Base-by-base conservation (phyloP, 2,113 vertebrate genomes). In the Naja naja region DNA sequence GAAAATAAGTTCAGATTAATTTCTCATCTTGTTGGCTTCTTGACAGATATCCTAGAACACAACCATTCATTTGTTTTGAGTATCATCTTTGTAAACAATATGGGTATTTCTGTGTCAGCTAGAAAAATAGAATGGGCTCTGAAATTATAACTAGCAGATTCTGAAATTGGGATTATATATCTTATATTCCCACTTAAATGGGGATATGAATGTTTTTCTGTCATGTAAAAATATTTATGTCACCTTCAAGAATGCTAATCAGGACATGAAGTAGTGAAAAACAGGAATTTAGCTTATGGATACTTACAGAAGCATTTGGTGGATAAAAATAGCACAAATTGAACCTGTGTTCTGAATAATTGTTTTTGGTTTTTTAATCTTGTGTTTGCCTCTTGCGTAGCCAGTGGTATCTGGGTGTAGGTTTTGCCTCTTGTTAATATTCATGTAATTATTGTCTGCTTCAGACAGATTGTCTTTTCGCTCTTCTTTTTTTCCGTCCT, bases 321-420 rank as follows among this genome's bases (percentile, higher is more conserved):
- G 87, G 91, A 39, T 91, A 94, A 91, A 92, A 91, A 89, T 92
- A 93, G 89, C 0, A 0, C 92, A 95, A 91, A 89, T 52, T 92
- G 93, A 92, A 93, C 94, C 94, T 96, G 91, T 92, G 96, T 97
- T 94, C 92, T 95, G 93, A 89, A 94, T 97, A 94, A 96, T 94
- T 96, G 89, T 88, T 94, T 97, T 97, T 89, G 27, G 55, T 97
- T 97, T 97, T 94, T 94, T 92, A 94, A 95, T 96, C 96, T 95
- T 92, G 94, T 95, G 30, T 95, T 95, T 91, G 95, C 81, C 93
- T 87, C 54, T 95, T 81, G 94, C 86, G 92, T 91, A 93, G 64
- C 81, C 89, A 92, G 14, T 94, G 95, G 74, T 94, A 87, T 43
- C 94, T 49, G 87, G 88, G 89, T 90, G 74, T 88, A 91, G 81